Base-by-base conservation (phyloP, 2,888 invertebrate genomes). In the Drosophila pseudotakahashii region DNA sequence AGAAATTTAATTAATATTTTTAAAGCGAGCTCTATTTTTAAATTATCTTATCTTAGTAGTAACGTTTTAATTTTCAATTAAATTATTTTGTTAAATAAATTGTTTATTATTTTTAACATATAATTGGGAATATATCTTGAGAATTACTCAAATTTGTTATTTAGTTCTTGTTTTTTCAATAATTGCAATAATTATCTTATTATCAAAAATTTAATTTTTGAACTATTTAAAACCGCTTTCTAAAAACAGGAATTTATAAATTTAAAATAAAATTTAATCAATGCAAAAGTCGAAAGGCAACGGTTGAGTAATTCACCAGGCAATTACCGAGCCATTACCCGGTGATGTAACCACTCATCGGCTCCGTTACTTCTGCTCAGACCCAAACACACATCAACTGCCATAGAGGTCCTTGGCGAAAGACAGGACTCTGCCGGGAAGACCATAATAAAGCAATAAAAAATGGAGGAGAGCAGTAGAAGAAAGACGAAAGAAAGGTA, bases 391-490 rank as follows among this genome's bases (percentile, higher is more conserved):
- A 36, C 34, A 47, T 45, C 37, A 64, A 66, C 76, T 64, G 48
- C 60, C 67, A 77, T 66, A 71, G 69, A 75, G 50, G 72, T 41
- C 41, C 69, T 55, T 53, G 44, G 16, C 37, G 16, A 50, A 54
- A 39, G 64, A 57, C 73, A 50, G 58, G 53, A 64, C 72, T 47
- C 48, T 16, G 42, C 19, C 45, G 30, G 67, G 57, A 51, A 58
- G 79, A 79, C 81, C 83, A 82, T 83, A 88, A 83, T 83, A 88
- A 79, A 83, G 86, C 83, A 88, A 83, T 83, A 83, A 83, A 88
- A 84, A 76, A 73, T 13, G n/a, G 4, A 45, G 16, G 23, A 47
- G 41, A 34, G 44, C 44, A 10, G 23, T 39, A 39, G 52, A 34
- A 68, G 26, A 45, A 52, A 11, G 51, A 44, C 53, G 19, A 57